Evolutionary conservation across 1,140 invertebrate genomes (phyloP), one percentile per base, ranked within the genome.

Genomic region (Dysdera silvatica): DNA sequence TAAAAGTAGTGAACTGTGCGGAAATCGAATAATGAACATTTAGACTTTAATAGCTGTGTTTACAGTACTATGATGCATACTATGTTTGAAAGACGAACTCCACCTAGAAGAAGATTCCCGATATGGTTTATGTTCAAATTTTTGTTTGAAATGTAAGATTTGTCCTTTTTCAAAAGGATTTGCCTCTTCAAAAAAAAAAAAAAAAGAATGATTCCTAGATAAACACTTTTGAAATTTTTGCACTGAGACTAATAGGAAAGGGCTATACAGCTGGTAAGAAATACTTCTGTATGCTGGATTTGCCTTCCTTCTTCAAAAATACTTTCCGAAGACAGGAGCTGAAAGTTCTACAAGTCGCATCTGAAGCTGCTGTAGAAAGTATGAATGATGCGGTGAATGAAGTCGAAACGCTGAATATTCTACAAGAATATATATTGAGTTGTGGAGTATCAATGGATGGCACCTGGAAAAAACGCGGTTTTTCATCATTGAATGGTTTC

Each of bases 381-480:
- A 18, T 45, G 43, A 45, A 20, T 6, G 23, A 45, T 45, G 43
- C 43, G 7, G 43, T 14, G 14, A 18, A 45, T 14, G 43, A 45
- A 18, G 18, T 45, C 7, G 6, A 45, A 45, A 6, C 7, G 14
- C 7, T 45, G 8, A 45, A 45, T n/a, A 20, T 14, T 10, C 3
- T n/a, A 31, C 3, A 31, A 28, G 2, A 16, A 20, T 8, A n/a
- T 31, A 6, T 31, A 4, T 26, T 32, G 4, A 37, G 24, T 35
- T 54, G 32, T 23, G 52, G 52, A 54, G 32, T 54, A 14, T 54
- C 52, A 6, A 16, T 54, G n/a, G 52, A 49, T 26, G 47, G 12
- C 29, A 28, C 18, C 12, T 49, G 14, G 24, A 23, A 49, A 26
- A 49, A 26, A n/a, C 24, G 24, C 5, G 23, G 47, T 24, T 28